Evolutionary conservation across 2,113 vertebrate species (phyloP), one percentile per base, ranked within the genome.

Genomic region (Hystrix cristata): DNA sequence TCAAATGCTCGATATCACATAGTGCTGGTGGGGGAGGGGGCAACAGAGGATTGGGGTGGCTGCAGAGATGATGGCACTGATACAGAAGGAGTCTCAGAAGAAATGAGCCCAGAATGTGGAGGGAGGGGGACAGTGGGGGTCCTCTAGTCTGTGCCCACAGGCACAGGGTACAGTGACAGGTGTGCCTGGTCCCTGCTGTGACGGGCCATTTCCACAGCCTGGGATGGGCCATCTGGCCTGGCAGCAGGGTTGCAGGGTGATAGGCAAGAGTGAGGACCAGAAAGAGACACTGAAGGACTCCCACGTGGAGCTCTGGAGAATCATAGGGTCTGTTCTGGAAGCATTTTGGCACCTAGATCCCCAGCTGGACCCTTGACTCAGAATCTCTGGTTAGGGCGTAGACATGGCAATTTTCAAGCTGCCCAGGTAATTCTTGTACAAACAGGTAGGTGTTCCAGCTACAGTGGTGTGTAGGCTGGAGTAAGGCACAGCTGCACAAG

Each of bases 1-100:
- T 87, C 34, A 86, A 46, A 5, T 59, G 60, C 14, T 27, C 79
- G 29, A 43, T 2, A 27, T 65, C 38, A 12, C 18, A 67, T 55
- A 67, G 60, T 51, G 51, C 8, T 43, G 1, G 5, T 72, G 53
- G 67, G 5, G 1, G 3, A 2, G 1, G 2, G 0, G 7, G 14
- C 9, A 23, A 29, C 51, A 1, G 13, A 14, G 7, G 18, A 53
- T 6, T 34, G 16, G 62, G 3, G 12, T 46, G 15, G 11, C 4
- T 3, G 57, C 23, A 72, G 46, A 25, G 67, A 23, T 13, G 55
- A 10, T 8, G 27, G 7, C 11, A 55, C 48, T 31, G 55, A 82
- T 31, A 7, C 90, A 55, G 7, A 60, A 18, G 4, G 31, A 13
- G 18, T 76, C 67, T 62, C 60, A 2, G 78, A 31, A 74, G 57